phyloP scores from a whole-genome alignment of 2,888 invertebrate genomes.

The Stenodera caucasica region DNA sequence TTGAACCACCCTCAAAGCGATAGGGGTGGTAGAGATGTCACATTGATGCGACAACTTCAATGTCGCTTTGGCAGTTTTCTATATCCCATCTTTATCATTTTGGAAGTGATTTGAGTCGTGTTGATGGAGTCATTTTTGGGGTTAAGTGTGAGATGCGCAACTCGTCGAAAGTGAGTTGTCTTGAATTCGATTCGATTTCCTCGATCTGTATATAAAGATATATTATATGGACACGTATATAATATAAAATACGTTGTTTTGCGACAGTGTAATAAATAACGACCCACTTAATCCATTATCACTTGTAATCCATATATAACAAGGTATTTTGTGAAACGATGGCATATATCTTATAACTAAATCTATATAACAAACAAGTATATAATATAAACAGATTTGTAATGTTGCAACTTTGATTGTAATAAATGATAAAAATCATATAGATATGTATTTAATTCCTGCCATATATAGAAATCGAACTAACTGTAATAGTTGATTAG shows the following conservation, averaged over 20 bases:
- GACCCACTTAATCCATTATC: constrained; percentile 13
- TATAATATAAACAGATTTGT: background rate
- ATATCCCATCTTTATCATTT: no score
- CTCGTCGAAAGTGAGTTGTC: no score
- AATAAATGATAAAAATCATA: background rate
- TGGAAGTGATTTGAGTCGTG: no score
- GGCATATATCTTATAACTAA: background rate
- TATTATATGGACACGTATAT: background rate
- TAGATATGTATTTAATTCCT: background rate
- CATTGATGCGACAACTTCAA: no score
- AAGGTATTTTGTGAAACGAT: constrained; percentile 4
- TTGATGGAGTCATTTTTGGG: no score
- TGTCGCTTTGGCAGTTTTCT: no score
- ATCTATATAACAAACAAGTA: background rate
- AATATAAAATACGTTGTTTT: constrained; percentile 7
- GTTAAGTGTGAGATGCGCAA: no score
- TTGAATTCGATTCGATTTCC: no score
- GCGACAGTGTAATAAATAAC: constrained; percentile 10
- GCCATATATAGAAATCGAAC: background rate
- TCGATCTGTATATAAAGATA: no score
- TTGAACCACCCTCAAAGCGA: no score
- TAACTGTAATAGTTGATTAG: background rate
- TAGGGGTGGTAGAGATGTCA: no score
- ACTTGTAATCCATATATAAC: constrained; percentile 5
- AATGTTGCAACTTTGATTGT: background rate